Evolutionary conservation across 2,797 vertebrate species (phyloP).

Genomic region (Malurus splendens): DNA sequence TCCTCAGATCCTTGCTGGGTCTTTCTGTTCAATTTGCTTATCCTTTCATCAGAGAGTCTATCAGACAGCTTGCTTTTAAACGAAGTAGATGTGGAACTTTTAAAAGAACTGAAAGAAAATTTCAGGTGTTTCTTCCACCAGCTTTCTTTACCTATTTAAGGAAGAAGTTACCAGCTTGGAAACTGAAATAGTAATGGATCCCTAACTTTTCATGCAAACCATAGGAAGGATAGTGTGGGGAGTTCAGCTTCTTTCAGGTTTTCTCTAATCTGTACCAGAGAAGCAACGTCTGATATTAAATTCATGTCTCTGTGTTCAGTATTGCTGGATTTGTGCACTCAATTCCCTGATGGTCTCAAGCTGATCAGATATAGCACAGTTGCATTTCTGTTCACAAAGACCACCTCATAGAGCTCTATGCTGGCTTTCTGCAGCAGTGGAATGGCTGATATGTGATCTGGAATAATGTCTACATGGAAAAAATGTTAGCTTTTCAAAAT

Average conservation of each 20-base stretch:
- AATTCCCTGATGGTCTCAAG: not conserved
- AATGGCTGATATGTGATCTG: not conserved
- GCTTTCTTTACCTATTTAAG: not conserved
- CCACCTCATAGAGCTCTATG: not conserved
- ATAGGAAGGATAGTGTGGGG: not conserved
- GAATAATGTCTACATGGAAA: not conserved
- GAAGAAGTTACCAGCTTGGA: not conserved
- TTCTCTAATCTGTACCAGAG: not conserved
- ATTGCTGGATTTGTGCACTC: not conserved
- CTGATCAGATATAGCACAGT: not conserved
- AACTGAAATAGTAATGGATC: not conserved
- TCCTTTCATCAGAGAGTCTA: not conserved
- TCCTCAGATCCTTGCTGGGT: not conserved
- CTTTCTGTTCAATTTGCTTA: not conserved
- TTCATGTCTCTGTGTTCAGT: not conserved
- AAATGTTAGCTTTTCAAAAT: not conserved
- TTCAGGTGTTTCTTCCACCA: not conserved
- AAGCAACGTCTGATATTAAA: not conserved
- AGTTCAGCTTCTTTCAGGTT: not conserved
- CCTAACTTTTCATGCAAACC: not conserved
- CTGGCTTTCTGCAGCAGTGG: not conserved
- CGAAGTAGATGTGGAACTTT: not conserved
- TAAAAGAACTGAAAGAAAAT: not conserved
- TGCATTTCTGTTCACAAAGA: constrained; percentile 25
- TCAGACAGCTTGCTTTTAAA: not conserved